Evolutionary conservation across 2,888 invertebrate genomes (phyloP), one percentile per base, ranked within the genome.

Genomic region (Latrodectus hesperus): DNA sequence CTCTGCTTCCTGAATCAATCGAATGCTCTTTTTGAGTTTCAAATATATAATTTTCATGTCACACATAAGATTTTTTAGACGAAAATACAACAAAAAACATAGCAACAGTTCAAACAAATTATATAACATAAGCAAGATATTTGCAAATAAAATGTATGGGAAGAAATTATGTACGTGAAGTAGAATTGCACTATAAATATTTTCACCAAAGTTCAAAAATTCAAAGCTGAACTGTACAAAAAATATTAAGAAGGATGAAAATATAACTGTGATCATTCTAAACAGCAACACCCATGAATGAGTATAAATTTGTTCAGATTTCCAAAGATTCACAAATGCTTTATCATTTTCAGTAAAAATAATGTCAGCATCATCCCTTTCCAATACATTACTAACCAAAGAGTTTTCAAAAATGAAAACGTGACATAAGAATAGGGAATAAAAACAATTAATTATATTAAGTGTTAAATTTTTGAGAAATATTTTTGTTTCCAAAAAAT

Each of bases 1-100:
- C 68, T 88, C 88, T 16, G 84, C 74, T 67, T 88, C 88, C 65
- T 88, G 88, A n/a, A 88, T 81, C 17, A 88, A 53, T 10, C 84
- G 68, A 55, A 88, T 73, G 52, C 81, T 71, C 68, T 79, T 85
- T 51, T 70, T 83, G 9, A 83, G 12, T 22, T 60, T 51, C 5
- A 51, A 10, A 38, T n/a, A 14, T 38, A 71, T 22, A n/a, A 26
- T 12, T 12, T 70, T n/a, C 53, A 65, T 53, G 11, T 22, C 38
- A 49, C 55, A 8, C 38, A 64, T 16, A 38, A 38, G 53, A 14
- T 64, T 75, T 38, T 16, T 64, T 6, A 75, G 4, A 38, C n/a
- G 10, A 22, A 49, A n/a, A 38, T 26, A 64, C 1, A 75, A 49
- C 9, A 16, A 9, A 55, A 60, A 26, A 17, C 64, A 64, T 49